Base-by-base conservation (phyloP, 2,797 vertebrate species). In the Ispidina picta region DNA sequence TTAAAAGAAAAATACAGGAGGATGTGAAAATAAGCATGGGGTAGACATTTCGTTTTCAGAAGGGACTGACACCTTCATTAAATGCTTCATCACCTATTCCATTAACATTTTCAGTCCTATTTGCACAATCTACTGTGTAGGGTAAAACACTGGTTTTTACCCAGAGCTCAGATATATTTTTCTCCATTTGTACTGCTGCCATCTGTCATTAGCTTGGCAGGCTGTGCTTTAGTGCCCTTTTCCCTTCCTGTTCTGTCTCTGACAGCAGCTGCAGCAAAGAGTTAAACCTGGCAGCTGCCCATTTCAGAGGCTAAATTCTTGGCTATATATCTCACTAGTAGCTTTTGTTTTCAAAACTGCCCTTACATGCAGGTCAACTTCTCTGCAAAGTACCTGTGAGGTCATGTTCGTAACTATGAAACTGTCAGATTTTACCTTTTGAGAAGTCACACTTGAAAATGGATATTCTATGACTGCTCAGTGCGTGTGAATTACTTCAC, bases 81-180 rank as follows among this genome's bases (percentile, higher is more conserved):
- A 95, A 95, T 86, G n/a, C 60, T 92, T 94, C 49, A 88, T 93
- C 73, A 90, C 44, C 43, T 82, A 82, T 86, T 86, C 76, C 75
- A 84, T 95, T 96, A 92, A 95, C 92, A 88, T 94, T 94, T 96
- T 28, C 60, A 78, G 74, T 90, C 72, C 49, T 75, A 84, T 83
- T 91, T 76, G 52, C 58, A 60, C 21, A 60, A 33, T 88, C 64
- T 84, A 51, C 29, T 94, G 48, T 18, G 25, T 71, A 88, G 66
- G 60, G 56, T 86, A 94, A 90, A 82, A 33, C 22, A 81, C 46
- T 74, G 39, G 11, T 20, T 80, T 76, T 93, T 82, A 86, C 73
- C 52, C 59, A 73, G 82, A 92, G 55, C 65, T 88, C 65, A 86
- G 17, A 87, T 63, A 49, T 59, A 89, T 68, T 95, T 94, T 95